Evolutionary conservation across 2,888 invertebrate genomes (phyloP).

Genomic region (Nebria salina): DNA sequence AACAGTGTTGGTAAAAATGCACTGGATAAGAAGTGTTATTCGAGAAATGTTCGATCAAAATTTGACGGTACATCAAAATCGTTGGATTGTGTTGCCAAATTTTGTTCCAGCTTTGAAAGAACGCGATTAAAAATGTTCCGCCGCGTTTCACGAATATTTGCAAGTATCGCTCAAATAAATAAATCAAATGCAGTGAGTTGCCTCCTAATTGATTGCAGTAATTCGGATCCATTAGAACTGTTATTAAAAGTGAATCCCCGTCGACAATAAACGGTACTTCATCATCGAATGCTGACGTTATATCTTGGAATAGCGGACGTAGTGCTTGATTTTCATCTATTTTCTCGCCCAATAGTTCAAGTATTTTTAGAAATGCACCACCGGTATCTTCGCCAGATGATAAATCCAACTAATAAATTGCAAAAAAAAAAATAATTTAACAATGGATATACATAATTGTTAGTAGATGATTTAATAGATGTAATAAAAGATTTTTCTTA

Average conservation of each 20-base stretch:
- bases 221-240: slow-evolving; percentile 25
- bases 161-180: slow-evolving; percentile 34
- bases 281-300: slow-evolving; percentile 35
- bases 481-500: too few species aligned
- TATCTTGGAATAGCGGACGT: slow-evolving; percentile 38
- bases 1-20: slow-evolving; percentile 31
- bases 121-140: slow-evolving; percentile 32
- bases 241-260: slow-evolving; percentile 37
- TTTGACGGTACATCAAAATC: slow-evolving; percentile 25
- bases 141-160: slow-evolving; percentile 42
- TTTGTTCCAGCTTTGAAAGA: slow-evolving; percentile 34
- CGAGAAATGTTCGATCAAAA: slow-evolving; percentile 35
- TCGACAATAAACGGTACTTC: slow-evolving; percentile 42
- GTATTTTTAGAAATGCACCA: not conserved
- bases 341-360: not conserved
- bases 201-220: slow-evolving; percentile 33
- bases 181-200: slow-evolving; percentile 35
- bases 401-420: not conserved
- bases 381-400: not conserved
- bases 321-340: slow-evolving; percentile 14
- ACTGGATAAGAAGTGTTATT: slow-evolving; percentile 32
- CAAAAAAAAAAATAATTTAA: not conserved
- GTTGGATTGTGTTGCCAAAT: slow-evolving; percentile 30
- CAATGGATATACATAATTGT: too few species aligned
- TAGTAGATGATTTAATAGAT: too few species aligned